Conservation (phyloP, 2,113 vertebrate genomes). For the Tapirus terrestris region DNA sequence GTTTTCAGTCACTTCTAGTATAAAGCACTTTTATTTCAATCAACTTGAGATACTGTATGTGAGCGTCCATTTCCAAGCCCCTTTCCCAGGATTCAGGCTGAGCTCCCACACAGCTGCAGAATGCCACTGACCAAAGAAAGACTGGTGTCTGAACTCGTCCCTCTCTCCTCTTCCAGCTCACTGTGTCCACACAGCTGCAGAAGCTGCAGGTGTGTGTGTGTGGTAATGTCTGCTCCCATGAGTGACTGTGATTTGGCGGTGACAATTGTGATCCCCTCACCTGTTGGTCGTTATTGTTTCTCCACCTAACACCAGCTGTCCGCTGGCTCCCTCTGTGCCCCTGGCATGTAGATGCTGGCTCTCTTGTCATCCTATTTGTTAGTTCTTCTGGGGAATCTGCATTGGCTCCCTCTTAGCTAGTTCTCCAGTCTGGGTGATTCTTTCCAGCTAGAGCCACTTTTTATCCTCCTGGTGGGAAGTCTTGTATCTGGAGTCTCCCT, state of each 20-base stretch:
- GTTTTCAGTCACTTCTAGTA: constrained; percentile 11
- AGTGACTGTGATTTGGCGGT: background rate
- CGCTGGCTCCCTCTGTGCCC: background rate
- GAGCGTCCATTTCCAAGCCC: background rate
- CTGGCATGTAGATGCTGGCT: constrained; percentile 8
- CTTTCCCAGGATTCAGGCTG: background rate
- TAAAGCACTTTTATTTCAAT: background rate
- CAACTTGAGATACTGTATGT: background rate
- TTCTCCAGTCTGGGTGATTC: background rate
- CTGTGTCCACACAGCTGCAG: constrained; percentile 18
- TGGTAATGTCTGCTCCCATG: background rate
- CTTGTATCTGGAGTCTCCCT: background rate
- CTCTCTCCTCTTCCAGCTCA: too few species aligned
- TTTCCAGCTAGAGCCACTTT: background rate
- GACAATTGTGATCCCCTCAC: background rate
- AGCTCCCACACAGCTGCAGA: constrained; percentile 61
- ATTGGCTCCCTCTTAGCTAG: background rate
- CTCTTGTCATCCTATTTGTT: background rate
- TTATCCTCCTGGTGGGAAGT: background rate
- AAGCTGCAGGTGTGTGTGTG: constrained; percentile 15
- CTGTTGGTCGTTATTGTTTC: constrained; percentile 30
- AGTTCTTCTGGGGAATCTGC: constrained; percentile 18
- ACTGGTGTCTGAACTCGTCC: background rate
- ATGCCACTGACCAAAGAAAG: background rate
- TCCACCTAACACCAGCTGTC: constrained; percentile 25